A percentile compares a stretch with the other conserved stretches of the same genome.
Conservation (phyloP, 2,113 vertebrate genomes). For the Colinus virginianus region DNA sequence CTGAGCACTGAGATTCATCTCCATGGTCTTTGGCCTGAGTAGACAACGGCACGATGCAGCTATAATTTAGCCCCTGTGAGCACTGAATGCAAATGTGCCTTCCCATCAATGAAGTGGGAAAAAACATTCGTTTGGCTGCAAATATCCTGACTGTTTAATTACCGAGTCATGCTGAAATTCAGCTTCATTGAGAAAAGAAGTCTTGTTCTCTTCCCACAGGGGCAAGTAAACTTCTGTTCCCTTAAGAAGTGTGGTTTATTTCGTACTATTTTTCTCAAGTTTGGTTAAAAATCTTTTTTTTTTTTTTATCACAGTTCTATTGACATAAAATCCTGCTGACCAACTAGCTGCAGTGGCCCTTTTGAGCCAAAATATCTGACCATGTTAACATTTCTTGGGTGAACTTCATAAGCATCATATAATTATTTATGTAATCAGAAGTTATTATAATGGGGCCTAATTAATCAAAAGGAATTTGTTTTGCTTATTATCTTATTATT, state of each 20-base stretch:
- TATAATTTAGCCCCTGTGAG: neutral
- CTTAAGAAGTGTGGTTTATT: neutral
- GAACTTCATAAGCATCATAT: neutral
- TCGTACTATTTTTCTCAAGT: slow-evolving; percentile 20
- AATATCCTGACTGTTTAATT: slow-evolving; percentile 51
- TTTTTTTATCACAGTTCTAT: slow-evolving; percentile 36
- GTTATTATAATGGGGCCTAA: neutral
- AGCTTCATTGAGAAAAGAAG: slow-evolving; percentile 18
- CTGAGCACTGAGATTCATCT: neutral
- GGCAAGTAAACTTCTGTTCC: slow-evolving; percentile 24
- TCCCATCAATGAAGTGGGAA: slow-evolving; percentile 28
- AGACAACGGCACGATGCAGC: rapidly evolving
- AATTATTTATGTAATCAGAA: neutral
- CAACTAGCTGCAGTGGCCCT: neutral
- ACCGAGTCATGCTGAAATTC: slow-evolving; percentile 39
- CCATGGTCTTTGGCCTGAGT: neutral
- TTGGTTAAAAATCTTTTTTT: slow-evolving; percentile 54
- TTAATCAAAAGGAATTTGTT: slow-evolving; percentile 43
- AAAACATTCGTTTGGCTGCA: neutral
- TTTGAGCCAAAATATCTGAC: neutral
- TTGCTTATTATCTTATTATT: neutral
- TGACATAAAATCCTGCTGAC: slow-evolving; percentile 1
- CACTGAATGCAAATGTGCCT: neutral
- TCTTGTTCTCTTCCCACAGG: slow-evolving; percentile 27
- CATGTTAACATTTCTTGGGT: neutral